Evolutionary conservation across 1,140 invertebrate species (phyloP).

Genomic region (Agrilus planipennis): DNA sequence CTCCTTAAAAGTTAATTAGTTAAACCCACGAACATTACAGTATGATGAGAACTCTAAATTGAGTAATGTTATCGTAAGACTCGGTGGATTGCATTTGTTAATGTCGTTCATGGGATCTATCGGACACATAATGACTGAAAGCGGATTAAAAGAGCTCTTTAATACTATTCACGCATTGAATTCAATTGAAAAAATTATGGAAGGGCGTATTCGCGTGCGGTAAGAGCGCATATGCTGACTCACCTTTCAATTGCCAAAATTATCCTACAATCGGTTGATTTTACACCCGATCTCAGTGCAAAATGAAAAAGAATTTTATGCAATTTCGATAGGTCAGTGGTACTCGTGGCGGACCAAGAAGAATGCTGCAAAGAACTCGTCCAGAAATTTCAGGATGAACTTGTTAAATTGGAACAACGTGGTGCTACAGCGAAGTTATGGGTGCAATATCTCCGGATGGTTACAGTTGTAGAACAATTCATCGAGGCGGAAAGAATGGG

Average conservation of each 20-base stretch:
- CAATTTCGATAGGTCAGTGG: background rate
- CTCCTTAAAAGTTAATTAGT: no score
- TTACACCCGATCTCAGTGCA: background rate
- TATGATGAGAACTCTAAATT: no score
- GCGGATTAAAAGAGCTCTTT: conserved; percentile 29
- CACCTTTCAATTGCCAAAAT: background rate
- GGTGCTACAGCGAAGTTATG: conserved; percentile 24
- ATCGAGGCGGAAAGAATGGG: conserved; percentile 23
- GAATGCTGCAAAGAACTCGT: background rate
- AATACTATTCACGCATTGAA: conserved; percentile 21
- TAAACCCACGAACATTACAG: no score
- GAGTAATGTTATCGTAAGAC: background rate
- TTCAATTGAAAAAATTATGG: conserved; percentile 14
- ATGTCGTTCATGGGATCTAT: conserved; percentile 25
- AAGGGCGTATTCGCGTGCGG: conserved; percentile 30
- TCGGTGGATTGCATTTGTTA: conserved; percentile 3
- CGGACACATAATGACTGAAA: conserved; percentile 30
- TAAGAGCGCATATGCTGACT: background rate
- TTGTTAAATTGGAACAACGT: conserved; percentile 11
- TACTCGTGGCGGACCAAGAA: background rate
- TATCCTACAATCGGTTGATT: background rate
- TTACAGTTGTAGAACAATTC: conserved; percentile 15
- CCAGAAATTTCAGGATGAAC: conserved; percentile 3
- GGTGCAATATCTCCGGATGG: conserved; percentile 26
- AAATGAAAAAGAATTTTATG: background rate